phyloP scores from a whole-genome alignment of 2,797 vertebrate genomes.

The Scomberomorus guttatus region DNA sequence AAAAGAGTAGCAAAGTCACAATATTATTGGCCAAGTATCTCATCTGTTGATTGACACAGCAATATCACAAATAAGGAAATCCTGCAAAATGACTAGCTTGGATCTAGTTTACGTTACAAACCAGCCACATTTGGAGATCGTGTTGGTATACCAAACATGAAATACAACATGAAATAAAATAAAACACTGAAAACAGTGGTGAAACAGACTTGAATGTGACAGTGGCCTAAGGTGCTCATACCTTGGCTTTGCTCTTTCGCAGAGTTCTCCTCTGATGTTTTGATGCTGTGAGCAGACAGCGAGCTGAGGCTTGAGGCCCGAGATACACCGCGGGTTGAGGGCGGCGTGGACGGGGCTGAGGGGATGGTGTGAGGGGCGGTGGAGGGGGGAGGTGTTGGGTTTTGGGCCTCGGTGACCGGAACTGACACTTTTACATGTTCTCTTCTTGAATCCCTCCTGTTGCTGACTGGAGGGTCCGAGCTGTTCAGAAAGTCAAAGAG shows the following conservation, averaged over 20 bases:
- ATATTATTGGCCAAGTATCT: no score
- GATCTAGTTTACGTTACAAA: no score
- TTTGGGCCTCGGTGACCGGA: slow-evolving; percentile 60
- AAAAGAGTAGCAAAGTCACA: no score
- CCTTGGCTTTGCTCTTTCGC: slow-evolving; percentile 88
- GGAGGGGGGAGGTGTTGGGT: slow-evolving; percentile 52
- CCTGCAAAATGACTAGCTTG: no score
- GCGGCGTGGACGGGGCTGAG: slow-evolving; percentile 80
- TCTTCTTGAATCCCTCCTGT: slow-evolving; percentile 87
- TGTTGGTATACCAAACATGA: no score
- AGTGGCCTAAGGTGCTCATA: slow-evolving; percentile 60
- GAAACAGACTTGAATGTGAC: no score
- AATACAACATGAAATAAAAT: no score
- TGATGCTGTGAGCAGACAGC: slow-evolving; percentile 86
- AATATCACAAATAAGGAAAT: no score
- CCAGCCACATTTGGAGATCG: no score
- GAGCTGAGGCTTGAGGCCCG: slow-evolving; percentile 89
- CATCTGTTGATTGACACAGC: no score
- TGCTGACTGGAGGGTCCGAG: slow-evolving; percentile 89
- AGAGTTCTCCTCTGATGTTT: slow-evolving; percentile 87
- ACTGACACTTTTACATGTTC: slow-evolving; percentile 81
- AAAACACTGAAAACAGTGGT: no score
- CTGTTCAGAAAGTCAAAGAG: slow-evolving; percentile 99
- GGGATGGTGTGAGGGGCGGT: slow-evolving; percentile 50
- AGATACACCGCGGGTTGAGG: slow-evolving; percentile 85